These are phyloP conservation scores for Semnornis frantzii DNA, from an alignment of 2,113 vertebrate species.

Conservation along the genomic window DNA sequence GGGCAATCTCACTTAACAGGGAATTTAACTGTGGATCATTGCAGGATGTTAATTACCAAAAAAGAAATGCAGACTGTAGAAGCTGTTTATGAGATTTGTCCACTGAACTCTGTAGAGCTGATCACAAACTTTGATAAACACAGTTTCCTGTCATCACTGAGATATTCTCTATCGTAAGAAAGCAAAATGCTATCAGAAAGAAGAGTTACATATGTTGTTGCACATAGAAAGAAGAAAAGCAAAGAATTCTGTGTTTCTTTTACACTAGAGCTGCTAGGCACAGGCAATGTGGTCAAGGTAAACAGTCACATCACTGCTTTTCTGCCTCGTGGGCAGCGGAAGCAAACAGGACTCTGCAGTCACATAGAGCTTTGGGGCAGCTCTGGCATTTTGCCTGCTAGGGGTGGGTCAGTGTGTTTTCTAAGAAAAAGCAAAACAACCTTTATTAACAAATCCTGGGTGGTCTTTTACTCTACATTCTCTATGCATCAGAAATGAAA, in stretches of 20 bases:
- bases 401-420: not conserved
- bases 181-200: not conserved
- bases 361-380: not conserved
- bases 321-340: not conserved
- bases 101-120: not conserved
- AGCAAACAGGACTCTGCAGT: not conserved
- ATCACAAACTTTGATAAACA: not conserved
- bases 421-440: not conserved
- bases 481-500: not conserved
- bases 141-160: not conserved
- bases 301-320: not conserved
- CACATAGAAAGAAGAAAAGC: no score
- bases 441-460: not conserved
- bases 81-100: not conserved
- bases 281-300: not conserved
- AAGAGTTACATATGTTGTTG: not conserved
- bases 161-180: not conserved
- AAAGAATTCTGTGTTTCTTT: not conserved
- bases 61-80: not conserved
- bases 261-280: not conserved
- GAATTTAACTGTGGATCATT: not conserved
- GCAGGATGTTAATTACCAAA: conserved; percentile 30
- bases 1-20: not conserved
- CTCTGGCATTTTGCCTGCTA: not conserved
- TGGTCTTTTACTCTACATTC: not conserved